Conservation (phyloP, 2,888 invertebrate genomes). For the Bembecia ichneumoniformis region DNA sequence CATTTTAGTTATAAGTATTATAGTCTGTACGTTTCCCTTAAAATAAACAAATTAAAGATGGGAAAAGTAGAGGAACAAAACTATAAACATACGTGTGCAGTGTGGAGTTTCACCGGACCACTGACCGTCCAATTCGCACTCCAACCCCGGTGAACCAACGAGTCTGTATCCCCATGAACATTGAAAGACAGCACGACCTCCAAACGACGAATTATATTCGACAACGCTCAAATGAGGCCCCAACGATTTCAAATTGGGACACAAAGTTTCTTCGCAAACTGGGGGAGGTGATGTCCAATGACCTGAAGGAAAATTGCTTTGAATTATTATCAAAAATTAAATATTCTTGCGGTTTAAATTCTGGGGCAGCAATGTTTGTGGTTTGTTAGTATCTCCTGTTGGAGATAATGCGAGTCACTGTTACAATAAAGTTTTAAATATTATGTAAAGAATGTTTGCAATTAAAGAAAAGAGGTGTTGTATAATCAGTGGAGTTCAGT, state of each 20-base stretch:
- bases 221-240: slow-evolving; percentile 82
- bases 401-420: no score
- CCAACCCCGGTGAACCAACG: slow-evolving; percentile 81
- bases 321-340: not conserved
- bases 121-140: slow-evolving; percentile 83
- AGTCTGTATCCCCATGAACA: slow-evolving; percentile 89
- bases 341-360: not conserved
- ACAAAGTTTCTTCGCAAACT: slow-evolving; percentile 82
- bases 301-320: slow-evolving; percentile 48
- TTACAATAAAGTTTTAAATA: no score
- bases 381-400: no score
- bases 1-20: no score
- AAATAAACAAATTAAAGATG: no score
- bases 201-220: slow-evolving; percentile 86
- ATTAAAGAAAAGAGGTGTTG: no score
- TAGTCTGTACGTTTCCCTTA: no score
- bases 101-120: slow-evolving; percentile 85
- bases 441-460: no score
- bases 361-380: no score
- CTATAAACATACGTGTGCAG: slow-evolving; percentile 77
- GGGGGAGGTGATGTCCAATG: slow-evolving; percentile 85
- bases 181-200: slow-evolving; percentile 84
- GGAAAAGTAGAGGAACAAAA: no score
- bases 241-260: slow-evolving; percentile 77
- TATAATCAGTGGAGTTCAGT: no score